Conservation (phyloP, 23 tunicate genomes). For the Trididemnum miniatum region DNA sequence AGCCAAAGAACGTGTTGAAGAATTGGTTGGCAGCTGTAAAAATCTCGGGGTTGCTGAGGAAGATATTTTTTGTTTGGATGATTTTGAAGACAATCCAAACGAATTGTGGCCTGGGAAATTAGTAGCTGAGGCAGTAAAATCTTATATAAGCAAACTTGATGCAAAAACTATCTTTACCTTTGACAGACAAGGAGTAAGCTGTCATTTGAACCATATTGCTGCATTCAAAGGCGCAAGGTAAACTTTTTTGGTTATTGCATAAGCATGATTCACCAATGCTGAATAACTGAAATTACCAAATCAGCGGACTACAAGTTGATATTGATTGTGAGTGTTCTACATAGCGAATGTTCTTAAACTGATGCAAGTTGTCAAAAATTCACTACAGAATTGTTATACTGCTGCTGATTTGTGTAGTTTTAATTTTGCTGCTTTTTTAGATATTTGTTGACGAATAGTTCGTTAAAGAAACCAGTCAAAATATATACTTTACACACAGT, state of each 20-base stretch:
- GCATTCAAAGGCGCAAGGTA: constrained; percentile 59
- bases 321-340: no score
- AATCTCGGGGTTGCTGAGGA: constrained; percentile 53
- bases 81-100: constrained; percentile 64
- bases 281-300: no score
- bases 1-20: constrained; percentile 47
- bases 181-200: constrained; percentile 74
- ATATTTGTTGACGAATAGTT: neutral
- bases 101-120: constrained; percentile 21
- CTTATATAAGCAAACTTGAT: constrained; percentile 14
- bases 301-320: no score
- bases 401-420: no score
- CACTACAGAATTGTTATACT: no score
- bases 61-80: constrained; percentile 36
- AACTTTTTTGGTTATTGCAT: constrained; percentile 8
- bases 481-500: constrained; percentile 36
- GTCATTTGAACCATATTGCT: constrained; percentile 73
- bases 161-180: constrained; percentile 54
- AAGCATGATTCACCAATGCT: no score
- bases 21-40: constrained; percentile 52
- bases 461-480: constrained; percentile 8
- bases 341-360: no score
- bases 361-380: no score
- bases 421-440: constrained; percentile 17
- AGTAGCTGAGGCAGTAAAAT: constrained; percentile 28